Percentiles rank a stretch among this genome's conserved stretches.
These are phyloP conservation scores for Hylaeus volcanicus DNA, from an alignment of 1,140 invertebrate species.

Conservation along the genomic window DNA sequence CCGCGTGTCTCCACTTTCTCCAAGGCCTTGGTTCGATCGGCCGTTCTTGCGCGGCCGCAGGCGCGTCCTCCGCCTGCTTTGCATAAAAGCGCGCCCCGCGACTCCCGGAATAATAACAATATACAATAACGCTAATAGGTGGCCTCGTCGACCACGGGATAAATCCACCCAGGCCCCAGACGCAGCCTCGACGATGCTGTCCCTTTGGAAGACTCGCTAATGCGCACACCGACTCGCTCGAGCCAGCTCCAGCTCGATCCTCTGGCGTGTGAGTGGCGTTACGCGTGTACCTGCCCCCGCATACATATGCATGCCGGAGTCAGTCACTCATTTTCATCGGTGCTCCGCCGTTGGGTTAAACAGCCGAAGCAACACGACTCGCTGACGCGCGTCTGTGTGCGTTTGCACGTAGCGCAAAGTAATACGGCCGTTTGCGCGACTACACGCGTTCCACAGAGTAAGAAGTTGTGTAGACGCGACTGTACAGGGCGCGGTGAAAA, in stretches of 20 bases:
- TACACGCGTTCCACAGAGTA: slow-evolving; percentile 1
- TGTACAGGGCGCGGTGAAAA: neutral
- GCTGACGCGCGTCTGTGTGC: neutral
- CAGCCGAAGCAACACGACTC: slow-evolving; percentile 7
- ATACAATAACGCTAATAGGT: slow-evolving; percentile 69
- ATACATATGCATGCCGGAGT: slow-evolving; percentile 4
- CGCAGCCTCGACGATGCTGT: neutral
- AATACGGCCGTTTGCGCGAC: slow-evolving; percentile 6
- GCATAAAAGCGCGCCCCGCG: slow-evolving; percentile 58
- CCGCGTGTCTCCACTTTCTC: slow-evolving; percentile 60
- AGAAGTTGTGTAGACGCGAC: neutral
- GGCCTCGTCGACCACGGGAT: slow-evolving; percentile 65
- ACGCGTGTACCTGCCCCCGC: slow-evolving; percentile 3
- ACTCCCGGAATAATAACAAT: slow-evolving; percentile 69
- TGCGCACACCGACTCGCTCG: neutral
- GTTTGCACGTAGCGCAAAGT: slow-evolving; percentile 1
- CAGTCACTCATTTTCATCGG: slow-evolving; percentile 32
- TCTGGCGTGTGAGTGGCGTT: slow-evolving; percentile 4
- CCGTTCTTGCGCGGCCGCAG: slow-evolving; percentile 39
- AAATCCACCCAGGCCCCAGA: slow-evolving; percentile 57
- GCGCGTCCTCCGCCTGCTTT: slow-evolving; percentile 54
- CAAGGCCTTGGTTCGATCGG: slow-evolving; percentile 52
- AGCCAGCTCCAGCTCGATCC: neutral
- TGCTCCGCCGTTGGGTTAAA: slow-evolving; percentile 25
- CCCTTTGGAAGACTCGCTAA: neutral